phyloP scores from a whole-genome alignment of 2,113 vertebrate genomes.

The Ictalurus punctatus region DNA sequence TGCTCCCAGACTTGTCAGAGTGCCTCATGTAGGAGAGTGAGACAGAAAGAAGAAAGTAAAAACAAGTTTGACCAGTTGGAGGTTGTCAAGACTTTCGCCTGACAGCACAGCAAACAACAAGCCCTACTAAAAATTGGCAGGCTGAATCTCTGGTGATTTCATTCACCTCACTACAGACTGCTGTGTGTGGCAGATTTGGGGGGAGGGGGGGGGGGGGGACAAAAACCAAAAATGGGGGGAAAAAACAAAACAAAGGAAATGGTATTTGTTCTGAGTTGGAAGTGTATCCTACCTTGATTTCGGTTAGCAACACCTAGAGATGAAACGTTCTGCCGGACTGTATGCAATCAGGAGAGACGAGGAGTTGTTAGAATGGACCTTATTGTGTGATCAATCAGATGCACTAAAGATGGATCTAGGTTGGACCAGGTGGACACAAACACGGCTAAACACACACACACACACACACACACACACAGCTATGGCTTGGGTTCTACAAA shows the following conservation, averaged over 20 bases:
- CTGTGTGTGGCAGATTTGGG: conserved; percentile 53
- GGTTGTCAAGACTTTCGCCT: conserved; percentile 41
- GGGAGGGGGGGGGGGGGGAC: conserved; percentile 46
- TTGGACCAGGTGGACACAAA: conserved; percentile 81
- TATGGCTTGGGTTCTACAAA: conserved; percentile 72
- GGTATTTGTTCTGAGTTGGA: conserved; percentile 70
- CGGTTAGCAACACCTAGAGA: conserved; percentile 99
- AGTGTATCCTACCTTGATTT: conserved; percentile 95
- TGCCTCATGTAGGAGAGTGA: conserved; percentile 14
- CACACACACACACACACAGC: conserved; percentile 83
- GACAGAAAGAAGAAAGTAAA: conserved; percentile 29
- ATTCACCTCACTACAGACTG: conserved; percentile 36
- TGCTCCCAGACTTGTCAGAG: conserved; percentile 39
- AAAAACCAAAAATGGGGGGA: background rate
- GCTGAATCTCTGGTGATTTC: conserved; percentile 37
- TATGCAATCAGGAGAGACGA: conserved; percentile 91
- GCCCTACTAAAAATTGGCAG: conserved; percentile 37
- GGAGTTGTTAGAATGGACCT: conserved; percentile 86
- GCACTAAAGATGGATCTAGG: conserved; percentile 67
- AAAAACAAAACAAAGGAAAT: conserved; percentile 12
- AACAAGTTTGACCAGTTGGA: conserved; percentile 45
- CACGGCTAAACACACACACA: conserved; percentile 80
- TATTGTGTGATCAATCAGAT: conserved; percentile 62
- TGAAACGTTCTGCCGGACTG: conserved; percentile 98
- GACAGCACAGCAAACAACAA: conserved; percentile 48